phyloP scores from a whole-genome alignment of 2,797 vertebrate species.

The Brotula barbata region DNA sequence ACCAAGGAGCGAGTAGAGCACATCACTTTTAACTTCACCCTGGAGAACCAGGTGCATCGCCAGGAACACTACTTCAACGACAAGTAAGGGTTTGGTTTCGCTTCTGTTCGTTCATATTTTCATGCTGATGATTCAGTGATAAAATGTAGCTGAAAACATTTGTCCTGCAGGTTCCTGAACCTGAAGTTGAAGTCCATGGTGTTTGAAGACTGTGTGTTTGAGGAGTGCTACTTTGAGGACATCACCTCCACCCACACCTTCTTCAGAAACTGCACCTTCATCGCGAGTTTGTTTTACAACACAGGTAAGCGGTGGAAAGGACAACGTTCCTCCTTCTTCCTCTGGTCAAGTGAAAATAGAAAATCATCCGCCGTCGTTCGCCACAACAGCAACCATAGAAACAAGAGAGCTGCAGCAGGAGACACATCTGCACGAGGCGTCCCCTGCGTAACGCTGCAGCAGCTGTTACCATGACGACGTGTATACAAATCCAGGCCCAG shows the following conservation, averaged over 20 bases:
- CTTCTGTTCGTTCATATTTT: background rate
- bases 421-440: slow-evolving; percentile 45
- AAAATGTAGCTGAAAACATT: background rate
- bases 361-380: slow-evolving; percentile 4
- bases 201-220: slow-evolving; percentile 93
- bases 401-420: background rate
- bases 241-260: slow-evolving; percentile 95
- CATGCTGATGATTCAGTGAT: too few relatives aligned
- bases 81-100: slow-evolving; percentile 79
- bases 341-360: slow-evolving; percentile 20
- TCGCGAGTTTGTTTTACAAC: slow-evolving; percentile 94
- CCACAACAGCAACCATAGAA: slow-evolving; percentile 33
- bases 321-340: too few relatives aligned
- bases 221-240: slow-evolving; percentile 97
- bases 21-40: slow-evolving; percentile 95
- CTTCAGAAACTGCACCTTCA: slow-evolving; percentile 96
- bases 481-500: slow-evolving; percentile 47
- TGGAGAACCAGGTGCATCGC: slow-evolving; percentile 97
- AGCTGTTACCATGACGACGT: slow-evolving; percentile 35
- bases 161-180: slow-evolving; percentile 86
- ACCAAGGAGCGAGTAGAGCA: slow-evolving; percentile 87
- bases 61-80: slow-evolving; percentile 93
- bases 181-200: slow-evolving; percentile 96
- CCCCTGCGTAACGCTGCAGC: slow-evolving; percentile 45
- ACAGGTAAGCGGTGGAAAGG: slow-evolving; percentile 85